These are phyloP conservation scores for Pan paniscus DNA, from an alignment of 2,113 vertebrate species.

Conservation along the genomic window DNA sequence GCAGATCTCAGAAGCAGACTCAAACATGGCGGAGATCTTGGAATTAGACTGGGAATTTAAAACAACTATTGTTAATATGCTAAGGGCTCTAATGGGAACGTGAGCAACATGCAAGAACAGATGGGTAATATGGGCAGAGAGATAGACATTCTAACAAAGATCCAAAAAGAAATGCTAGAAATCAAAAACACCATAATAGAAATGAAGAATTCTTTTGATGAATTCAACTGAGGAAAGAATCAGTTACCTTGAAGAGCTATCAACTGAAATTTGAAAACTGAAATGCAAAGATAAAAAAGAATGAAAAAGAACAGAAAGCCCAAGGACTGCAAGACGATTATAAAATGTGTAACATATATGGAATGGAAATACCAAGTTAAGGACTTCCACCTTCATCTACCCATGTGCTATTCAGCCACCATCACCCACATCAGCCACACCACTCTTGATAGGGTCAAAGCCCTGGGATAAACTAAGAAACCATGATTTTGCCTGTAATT, in stretches of 20 bases:
- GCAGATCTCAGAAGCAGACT: not conserved
- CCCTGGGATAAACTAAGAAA: not conserved
- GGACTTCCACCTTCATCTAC: not conserved
- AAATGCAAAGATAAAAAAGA: not conserved
- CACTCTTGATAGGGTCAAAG: not conserved
- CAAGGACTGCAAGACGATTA: not conserved
- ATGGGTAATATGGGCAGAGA: not conserved
- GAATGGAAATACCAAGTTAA: not conserved
- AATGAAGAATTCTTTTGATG: not conserved
- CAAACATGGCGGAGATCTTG: not conserved
- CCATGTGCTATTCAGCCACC: too few species aligned
- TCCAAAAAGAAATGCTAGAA: not conserved
- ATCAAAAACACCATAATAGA: not conserved
- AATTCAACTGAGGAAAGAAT: not conserved
- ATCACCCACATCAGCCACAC: rapidly evolving
- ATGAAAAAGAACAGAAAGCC: not conserved
- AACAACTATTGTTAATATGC: not conserved
- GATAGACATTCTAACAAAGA: not conserved
- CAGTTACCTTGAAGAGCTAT: not conserved
- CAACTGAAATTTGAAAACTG: not conserved
- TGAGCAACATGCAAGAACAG: not conserved
- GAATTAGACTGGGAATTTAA: not conserved
- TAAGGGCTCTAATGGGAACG: not conserved
- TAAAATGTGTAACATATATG: rapidly evolving
- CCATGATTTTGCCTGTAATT: not conserved